Conservation (phyloP, 2,888 invertebrate genomes). For the Cylloceria caligata region DNA sequence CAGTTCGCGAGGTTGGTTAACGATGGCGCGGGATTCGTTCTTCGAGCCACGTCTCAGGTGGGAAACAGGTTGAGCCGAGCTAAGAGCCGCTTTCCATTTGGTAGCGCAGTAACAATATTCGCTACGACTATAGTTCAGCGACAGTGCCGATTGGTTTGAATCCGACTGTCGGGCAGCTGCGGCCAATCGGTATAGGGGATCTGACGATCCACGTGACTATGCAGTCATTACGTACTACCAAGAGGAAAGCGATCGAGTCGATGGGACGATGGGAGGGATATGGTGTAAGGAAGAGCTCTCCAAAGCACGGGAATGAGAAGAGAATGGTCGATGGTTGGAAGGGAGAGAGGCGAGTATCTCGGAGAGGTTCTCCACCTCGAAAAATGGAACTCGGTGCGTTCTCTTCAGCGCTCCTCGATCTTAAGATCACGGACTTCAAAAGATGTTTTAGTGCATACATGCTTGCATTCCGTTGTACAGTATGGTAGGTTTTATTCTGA, state of each 20-base stretch:
- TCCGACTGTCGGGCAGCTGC: too few species aligned
- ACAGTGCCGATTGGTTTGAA: too few species aligned
- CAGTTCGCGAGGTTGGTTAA: constrained; percentile 69
- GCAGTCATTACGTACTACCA: too few species aligned
- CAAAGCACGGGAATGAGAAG: background rate
- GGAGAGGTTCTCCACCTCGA: background rate
- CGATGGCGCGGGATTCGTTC: constrained; percentile 69
- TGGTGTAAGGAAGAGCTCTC: constrained; percentile 1
- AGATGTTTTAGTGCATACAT: background rate
- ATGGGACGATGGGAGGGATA: constrained; percentile 12
- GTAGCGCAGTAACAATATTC: too few species aligned
- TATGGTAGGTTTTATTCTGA: too few species aligned
- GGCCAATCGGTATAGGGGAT: too few species aligned
- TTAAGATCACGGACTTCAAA: background rate
- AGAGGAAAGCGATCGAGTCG: too few species aligned
- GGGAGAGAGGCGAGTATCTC: background rate
- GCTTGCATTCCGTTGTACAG: too few species aligned
- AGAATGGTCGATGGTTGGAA: background rate
- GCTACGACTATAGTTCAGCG: too few species aligned
- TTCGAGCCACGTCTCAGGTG: constrained; percentile 66
- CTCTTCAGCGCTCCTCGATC: background rate
- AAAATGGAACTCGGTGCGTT: background rate
- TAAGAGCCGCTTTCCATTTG: too few species aligned
- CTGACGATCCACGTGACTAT: too few species aligned
- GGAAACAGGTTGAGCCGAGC: constrained; percentile 67